phyloP scores from a whole-genome alignment of 2,113 vertebrate genomes.

The human region GRCh38 chr4:105552001-105552500 shows the following conservation, averaged over 20 bases:
- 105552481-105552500: slow-evolving; percentile 68
- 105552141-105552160: background rate
- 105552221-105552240: background rate
- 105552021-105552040: too few species aligned
- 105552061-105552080: background rate
- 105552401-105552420: background rate
- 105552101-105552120: background rate
- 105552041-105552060: background rate
- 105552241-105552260: background rate
- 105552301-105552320: background rate
- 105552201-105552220: background rate
- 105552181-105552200: background rate
- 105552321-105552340: background rate
- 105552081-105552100: background rate
- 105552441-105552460: slow-evolving; percentile 66
- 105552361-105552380: background rate
- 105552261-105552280: background rate
- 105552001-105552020: background rate
- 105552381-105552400: background rate
- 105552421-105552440: background rate
- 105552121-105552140: background rate
- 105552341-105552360: background rate
- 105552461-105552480: slow-evolving; percentile 68
- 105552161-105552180: background rate
- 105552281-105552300: background rate